Conservation (phyloP, 64 coral and sea anemone species). For the Astreopora myriophthalma region DNA sequence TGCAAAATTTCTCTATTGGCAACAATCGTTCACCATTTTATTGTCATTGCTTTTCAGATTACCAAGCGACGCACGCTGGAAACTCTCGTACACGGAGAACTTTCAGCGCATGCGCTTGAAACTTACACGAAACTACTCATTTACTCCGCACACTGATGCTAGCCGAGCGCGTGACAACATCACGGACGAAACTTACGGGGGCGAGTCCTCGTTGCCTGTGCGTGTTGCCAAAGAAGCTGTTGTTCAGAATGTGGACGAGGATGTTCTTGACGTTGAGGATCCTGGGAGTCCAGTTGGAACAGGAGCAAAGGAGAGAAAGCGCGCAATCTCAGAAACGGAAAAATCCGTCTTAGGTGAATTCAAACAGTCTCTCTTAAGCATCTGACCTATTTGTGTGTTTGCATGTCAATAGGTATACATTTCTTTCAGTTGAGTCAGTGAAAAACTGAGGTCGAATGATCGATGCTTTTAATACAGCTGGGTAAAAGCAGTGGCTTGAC, state of each 20-base stretch:
- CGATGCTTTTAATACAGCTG: too few species aligned
- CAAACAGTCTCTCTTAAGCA: too few species aligned
- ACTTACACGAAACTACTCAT: conserved; percentile 82
- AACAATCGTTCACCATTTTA: neutral
- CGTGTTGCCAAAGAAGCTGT: conserved; percentile 79
- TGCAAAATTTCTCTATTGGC: too few species aligned
- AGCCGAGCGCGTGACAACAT: conserved; percentile 70
- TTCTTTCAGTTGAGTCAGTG: too few species aligned
- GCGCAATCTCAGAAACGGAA: conserved; percentile 26
- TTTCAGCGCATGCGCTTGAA: conserved; percentile 98
- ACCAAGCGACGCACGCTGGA: conserved; percentile 76
- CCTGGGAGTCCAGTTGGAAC: conserved; percentile 40
- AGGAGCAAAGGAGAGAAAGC: neutral
- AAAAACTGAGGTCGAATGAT: too few species aligned
- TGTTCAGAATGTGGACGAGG: conserved; percentile 72
- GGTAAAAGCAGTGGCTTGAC: too few species aligned
- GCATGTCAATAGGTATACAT: too few species aligned
- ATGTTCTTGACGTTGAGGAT: conserved; percentile 64
- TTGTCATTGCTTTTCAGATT: conserved; percentile 19
- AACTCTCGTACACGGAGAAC: conserved; percentile 88
- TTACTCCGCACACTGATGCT: conserved; percentile 78
- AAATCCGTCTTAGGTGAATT: neutral
- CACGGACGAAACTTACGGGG: neutral
- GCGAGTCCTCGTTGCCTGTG: conserved; percentile 20
- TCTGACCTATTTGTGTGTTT: too few species aligned